Evolutionary conservation across 2,113 vertebrate species (phyloP), one percentile per base, ranked within the genome.

Genomic region (Oreochromis aureus): DNA sequence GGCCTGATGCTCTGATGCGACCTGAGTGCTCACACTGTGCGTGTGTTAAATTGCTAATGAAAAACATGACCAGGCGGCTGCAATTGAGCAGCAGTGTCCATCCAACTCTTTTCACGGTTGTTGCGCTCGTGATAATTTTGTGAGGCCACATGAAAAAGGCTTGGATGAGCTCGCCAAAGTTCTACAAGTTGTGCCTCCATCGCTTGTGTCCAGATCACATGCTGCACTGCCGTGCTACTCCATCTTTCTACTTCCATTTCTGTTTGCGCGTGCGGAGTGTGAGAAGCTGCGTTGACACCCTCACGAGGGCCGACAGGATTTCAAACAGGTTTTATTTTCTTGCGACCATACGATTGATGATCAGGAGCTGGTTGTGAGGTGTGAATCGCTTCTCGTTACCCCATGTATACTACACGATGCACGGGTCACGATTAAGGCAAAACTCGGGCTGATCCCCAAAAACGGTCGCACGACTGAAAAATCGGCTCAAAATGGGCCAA

Each of bases 401-500:
- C 30, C 16, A 63, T 11, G 0, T 63, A 63, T 34, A 63, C 16
- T 63, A 63, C 59, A 34, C 16, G 6, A 63, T 63, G 16, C 32
- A 63, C 19, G 32, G 19, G 16, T 63, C 59, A 36, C 0, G 2
- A 63, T 63, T 63, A 36, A 36, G 30, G 30, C 2, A 6, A 63
- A 34, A 63, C 30, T 63, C 0, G 1, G 0, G 2, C 59, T 3
- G 1, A 34, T 63, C 30, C 16, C 16, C 59, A 6, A 63, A 63
- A 63, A 63, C 1, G 1, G 58, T 61, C 0, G 30, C 16, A 11
- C 1, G 30, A 0, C 59, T 63, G 59, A 63, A 34, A 63, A 63
- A 19, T 63, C 59, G 0, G 16, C 59, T 63, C 59, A 63, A 34
- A 63, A 34, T 63, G 30, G 59, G 32, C 6, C 59, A 63, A 19